Base-by-base conservation (phyloP, 2,888 invertebrate genomes). In the Meiosimyza platycephala region DNA sequence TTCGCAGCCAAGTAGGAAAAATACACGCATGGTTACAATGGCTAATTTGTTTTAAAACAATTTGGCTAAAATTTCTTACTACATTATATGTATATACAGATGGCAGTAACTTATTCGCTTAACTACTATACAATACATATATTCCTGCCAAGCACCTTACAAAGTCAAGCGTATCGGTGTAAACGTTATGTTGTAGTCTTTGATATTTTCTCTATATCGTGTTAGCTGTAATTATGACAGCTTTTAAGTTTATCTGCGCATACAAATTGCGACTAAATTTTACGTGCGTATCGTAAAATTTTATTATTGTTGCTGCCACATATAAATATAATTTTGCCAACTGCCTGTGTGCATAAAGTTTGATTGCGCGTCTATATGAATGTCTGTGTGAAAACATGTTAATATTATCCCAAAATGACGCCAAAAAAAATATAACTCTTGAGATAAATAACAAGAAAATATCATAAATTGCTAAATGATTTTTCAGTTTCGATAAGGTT, bases 251-350 rank as follows among this genome's bases (percentile, higher is more conserved):
- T 69, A 69, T 69, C 62, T 60, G 11, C 62, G 69, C 69, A 69
- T 69, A 69, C 69, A 69, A 62, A 69, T 69, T 62, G 69, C n/a
- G n/a, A 40, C 52, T 16, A 22, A 69, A 69, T 60, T 69, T 69
- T 62, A 69, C 52, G 51, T 50, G 28, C 33, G 22, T 50, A 60
- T 69, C 60, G 52, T 69, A 47, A 69, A 69, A 62, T 69, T 69
- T 69, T 69, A 69, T 69, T 69, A 62, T 60, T 57, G 0, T 9
- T 40, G 9, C 28, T 60, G 62, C 40, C 62, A 40, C 69, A 50
- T 52, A 54, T 40, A 65, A 54, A 55, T 9, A 55, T n/a, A 22
- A 9, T 55, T 16, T 18, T 15, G 54, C 6, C 18, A 55, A 18
- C 16, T 18, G 16, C 18, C 12, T 11, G 18, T 55, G 55, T 18